phyloP scores from a whole-genome alignment of 2,888 invertebrate species.

The Epistrophe eligans region DNA sequence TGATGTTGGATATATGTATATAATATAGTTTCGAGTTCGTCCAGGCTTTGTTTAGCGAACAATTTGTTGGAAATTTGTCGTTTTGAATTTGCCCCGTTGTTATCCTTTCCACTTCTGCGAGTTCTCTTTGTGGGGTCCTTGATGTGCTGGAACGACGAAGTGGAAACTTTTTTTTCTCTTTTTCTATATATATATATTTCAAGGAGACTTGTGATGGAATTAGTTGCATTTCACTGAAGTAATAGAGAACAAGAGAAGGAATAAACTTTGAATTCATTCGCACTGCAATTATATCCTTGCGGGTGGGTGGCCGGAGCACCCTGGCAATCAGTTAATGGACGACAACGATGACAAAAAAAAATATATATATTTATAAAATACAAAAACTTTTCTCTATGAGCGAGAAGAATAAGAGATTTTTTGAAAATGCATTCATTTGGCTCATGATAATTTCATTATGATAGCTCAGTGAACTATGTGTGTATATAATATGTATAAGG shows the following conservation, averaged over 20 bases:
- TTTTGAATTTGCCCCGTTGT: slow-evolving; percentile 48
- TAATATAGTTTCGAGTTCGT: slow-evolving; percentile 43
- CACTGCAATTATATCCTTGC: slow-evolving; percentile 69
- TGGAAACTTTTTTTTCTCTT: slow-evolving; percentile 54
- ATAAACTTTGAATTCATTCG: slow-evolving; percentile 72
- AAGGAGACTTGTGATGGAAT: slow-evolving; percentile 64
- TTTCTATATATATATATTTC: slow-evolving; percentile 32
- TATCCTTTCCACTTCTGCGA: slow-evolving; percentile 61
- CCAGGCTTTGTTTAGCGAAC: slow-evolving; percentile 61
- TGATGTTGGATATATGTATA: not conserved
- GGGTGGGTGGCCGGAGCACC: not conserved
- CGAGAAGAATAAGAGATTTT: slow-evolving; percentile 46
- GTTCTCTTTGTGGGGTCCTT: slow-evolving; percentile 50
- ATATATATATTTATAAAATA: slow-evolving; percentile 1
- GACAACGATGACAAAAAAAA: slow-evolving; percentile 48
- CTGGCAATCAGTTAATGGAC: slow-evolving; percentile 75
- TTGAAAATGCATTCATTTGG: slow-evolving; percentile 66
- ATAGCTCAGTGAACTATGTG: slow-evolving; percentile 74
- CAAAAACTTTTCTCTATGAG: slow-evolving; percentile 3
- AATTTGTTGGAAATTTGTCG: slow-evolving; percentile 67
- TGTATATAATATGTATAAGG: slow-evolving; percentile 3
- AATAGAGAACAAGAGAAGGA: slow-evolving; percentile 26
- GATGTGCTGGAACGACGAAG: slow-evolving; percentile 52
- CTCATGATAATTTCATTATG: slow-evolving; percentile 72
- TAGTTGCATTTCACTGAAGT: slow-evolving; percentile 73